Evolutionary conservation across 2,113 vertebrate species (phyloP), one percentile per base, ranked within the genome.

Genomic region (Corvus moneduloides): DNA sequence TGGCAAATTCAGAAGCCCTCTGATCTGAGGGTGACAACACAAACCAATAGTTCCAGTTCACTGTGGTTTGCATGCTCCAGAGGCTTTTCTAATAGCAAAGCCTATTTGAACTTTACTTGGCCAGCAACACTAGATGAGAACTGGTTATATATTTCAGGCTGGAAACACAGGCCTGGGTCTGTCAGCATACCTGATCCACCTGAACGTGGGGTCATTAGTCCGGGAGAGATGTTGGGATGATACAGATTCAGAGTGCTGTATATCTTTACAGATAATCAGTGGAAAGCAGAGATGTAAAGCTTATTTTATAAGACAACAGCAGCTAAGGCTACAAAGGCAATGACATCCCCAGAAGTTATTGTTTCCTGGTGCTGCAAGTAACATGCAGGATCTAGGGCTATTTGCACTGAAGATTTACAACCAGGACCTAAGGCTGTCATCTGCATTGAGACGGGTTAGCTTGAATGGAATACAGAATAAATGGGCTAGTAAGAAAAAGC

Each of bases 1-100:
- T 83, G 78, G 63, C 43, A 89, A 76, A 66, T 77, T 95, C 78
- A 94, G 82, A 87, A 85, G 67, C 37, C 16, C 30, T 89, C 71
- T 74, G 74, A 69, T 79, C 44, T 15, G 46, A 79, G 37, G 46
- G 46, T 69, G 59, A 69, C 19, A 64, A n/a, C 67, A 74, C 21
- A 74, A 85, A 90, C 59, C 39, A 85, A 75, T 44, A 51, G 30
- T 66, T 96, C 63, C 75, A 37, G 71, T 77, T 77, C 63, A 55
- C 48, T 48, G 71, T 74, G 55, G 37, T 55, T 77, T 87, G 46
- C 52, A 93, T 0, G 1, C 71, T 84, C 39, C 79, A 89, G 67
- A 54, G 46, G 20, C 39, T 92, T 88, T 86, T 85, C 51, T 88
- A 90, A 90, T 69, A 88, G 59, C 55, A 82, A 59, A 87, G 22